Percentiles rank a stretch among this genome's conserved stretches.
phyloP scores from a whole-genome alignment of 2,797 vertebrate genomes.

The Aulostomus chinensis region DNA sequence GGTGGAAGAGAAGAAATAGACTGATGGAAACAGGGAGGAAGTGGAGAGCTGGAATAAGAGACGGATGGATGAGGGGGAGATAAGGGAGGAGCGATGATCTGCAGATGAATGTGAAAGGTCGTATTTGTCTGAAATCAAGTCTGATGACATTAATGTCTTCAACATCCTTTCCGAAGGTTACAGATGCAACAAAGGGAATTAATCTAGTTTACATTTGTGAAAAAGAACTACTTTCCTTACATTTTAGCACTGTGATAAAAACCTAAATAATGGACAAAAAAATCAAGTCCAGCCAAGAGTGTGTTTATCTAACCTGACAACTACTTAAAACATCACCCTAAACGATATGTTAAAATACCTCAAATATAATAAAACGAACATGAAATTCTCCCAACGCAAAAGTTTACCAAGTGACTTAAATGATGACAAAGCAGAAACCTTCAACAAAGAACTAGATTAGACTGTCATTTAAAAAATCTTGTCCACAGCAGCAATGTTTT shows the following conservation, averaged over 20 bases:
- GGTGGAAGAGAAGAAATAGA: conserved; percentile 2
- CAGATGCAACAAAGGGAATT: conserved; percentile 1
- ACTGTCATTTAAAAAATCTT: conserved; percentile 23
- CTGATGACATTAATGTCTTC: conserved; percentile 14
- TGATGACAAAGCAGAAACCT: conserved; percentile 43
- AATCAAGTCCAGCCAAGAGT: no score
- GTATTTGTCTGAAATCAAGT: conserved; percentile 29
- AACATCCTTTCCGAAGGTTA: conserved; percentile 36
- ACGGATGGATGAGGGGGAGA: conserved; percentile 33
- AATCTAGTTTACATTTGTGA: no score
- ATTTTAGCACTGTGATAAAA: no score
- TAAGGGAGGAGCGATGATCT: conserved; percentile 2
- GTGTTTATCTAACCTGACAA: no score
- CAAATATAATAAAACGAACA: background rate
- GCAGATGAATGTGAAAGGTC: conserved; percentile 30
- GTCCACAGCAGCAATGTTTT: conserved; percentile 41
- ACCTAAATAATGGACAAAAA: no score
- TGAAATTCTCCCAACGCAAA: background rate
- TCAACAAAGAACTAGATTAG: conserved; percentile 36
- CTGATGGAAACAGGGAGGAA: background rate
- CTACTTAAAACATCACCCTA: no score
- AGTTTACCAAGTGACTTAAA: conserved; percentile 22
- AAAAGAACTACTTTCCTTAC: no score
- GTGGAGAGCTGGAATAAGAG: conserved; percentile 22
- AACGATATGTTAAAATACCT: no score